Evolutionary conservation across 2,797 vertebrate species (phyloP), one percentile per base, ranked within the genome.

Genomic region (Amblyopsis hoosieri): DNA sequence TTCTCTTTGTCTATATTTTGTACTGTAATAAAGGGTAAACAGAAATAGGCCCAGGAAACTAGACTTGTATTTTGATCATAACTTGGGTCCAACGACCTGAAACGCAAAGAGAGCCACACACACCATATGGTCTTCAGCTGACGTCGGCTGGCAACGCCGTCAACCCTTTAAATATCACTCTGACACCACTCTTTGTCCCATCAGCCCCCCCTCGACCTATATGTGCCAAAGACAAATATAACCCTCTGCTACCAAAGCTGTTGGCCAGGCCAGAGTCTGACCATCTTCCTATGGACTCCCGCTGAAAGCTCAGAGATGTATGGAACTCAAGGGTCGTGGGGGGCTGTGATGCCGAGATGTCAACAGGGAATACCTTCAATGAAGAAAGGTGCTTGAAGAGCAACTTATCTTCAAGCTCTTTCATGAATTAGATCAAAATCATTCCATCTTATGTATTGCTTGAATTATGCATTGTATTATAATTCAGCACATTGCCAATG

Each of bases 141-240:
- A 73, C 72, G 75, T 80, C 65, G 52, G 66, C 73, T 66, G 70
- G 62, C 80, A 51, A 19, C 76, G 76, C 71, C 50, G 76, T 85
- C 75, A 74, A 69, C 31, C 66, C 85, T 88, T 82, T 82, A 87
- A 86, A 90, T 82, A 89, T 66, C 76, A 66, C 60, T 3, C 4
- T 42, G 71, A 72, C 67, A 45, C 72, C 68, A 57, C 42, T 56
- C 72, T 54, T 15, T 54, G 45, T 29, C 50, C 53, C 52, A 33
- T 45, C 29, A 31, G 3, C 46, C 46, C 57, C 37, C 15, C 48
- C n/a, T 29, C 76, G 68, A 78, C 76, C 84, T 71, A 64, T 78
- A 86, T 80, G 81, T 84, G 86, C 80, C 75, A 45, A 80, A 84
- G 86, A 88, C 86, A 88, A 90, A 90, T 88, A 88, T 86, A 90